Evolutionary conservation across 2,888 invertebrate genomes (phyloP).

Genomic region (Macrosiphum euphorbiae): DNA sequence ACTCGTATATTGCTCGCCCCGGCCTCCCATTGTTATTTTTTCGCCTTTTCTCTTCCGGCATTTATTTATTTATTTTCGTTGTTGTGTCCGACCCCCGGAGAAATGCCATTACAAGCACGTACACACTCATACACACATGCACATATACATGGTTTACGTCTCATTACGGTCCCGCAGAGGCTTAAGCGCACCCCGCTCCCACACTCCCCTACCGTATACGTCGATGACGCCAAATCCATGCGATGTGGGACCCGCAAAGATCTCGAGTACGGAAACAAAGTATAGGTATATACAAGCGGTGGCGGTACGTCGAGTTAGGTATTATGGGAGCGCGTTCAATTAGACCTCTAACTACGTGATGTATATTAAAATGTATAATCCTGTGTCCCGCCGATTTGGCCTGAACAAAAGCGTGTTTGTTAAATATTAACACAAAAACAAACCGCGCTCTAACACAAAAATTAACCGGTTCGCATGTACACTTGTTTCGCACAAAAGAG

Average conservation of each 20-base stretch:
- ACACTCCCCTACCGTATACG: not conserved
- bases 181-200: not conserved
- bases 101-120: constrained; percentile 31
- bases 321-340: constrained; percentile 56
- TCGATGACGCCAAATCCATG: not conserved
- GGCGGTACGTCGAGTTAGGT: not conserved
- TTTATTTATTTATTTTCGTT: constrained; percentile 35
- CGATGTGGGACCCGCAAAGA: constrained; percentile 24
- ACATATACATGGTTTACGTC: not conserved
- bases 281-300: not conserved
- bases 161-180: constrained; percentile 2
- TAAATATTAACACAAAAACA: constrained; percentile 62
- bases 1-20: not conserved
- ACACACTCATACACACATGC: not conserved
- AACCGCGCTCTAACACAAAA: not conserved
- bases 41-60: not conserved
- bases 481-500: constrained; percentile 40
- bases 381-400: not conserved
- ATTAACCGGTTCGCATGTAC: constrained; percentile 49
- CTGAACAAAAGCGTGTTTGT: constrained; percentile 43
- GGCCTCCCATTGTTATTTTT: constrained; percentile 37
- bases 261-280: constrained; percentile 35
- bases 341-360: constrained; percentile 14
- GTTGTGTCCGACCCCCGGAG: not conserved
- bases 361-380: not conserved